These are phyloP conservation scores for Campoletis raptor DNA, from an alignment of 2,888 invertebrate species.

Conservation along the genomic window DNA sequence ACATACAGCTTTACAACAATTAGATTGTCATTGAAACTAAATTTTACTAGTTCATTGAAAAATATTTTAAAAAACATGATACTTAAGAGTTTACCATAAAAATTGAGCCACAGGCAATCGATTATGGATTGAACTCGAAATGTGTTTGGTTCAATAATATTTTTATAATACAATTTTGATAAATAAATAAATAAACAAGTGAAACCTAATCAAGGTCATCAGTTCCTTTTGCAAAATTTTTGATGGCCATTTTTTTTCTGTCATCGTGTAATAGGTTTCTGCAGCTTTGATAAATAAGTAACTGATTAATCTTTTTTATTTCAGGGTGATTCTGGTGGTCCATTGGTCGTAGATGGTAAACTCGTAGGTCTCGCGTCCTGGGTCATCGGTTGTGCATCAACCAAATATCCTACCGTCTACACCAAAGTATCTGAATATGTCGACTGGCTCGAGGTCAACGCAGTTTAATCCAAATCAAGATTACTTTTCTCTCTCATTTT, in stretches of 20 bases:
- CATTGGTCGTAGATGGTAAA: conserved; percentile 76
- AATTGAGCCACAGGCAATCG: no score
- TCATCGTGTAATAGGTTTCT: not conserved
- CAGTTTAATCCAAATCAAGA: conserved; percentile 51
- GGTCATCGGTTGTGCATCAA: conserved; percentile 76
- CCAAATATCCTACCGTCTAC: conserved; percentile 77
- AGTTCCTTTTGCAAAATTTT: not conserved
- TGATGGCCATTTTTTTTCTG: not conserved
- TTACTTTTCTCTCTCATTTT: not conserved
- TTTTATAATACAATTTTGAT: no score
- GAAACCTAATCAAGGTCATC: no score
- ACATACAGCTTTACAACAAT: not conserved
- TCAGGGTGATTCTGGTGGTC: conserved; percentile 81
- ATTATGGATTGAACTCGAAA: no score
- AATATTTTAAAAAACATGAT: not conserved
- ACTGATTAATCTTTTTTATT: not conserved
- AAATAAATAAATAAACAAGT: no score
- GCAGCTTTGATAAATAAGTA: not conserved
- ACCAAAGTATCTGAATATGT: conserved; percentile 75
- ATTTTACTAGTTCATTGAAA: not conserved
- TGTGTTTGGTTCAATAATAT: no score
- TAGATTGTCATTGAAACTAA: not conserved
- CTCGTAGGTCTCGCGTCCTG: conserved; percentile 79
- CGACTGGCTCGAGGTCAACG: conserved; percentile 74
- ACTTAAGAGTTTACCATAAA: not conserved